phyloP scores from a whole-genome alignment of 2,113 vertebrate genomes.

The Narcine bancroftii region DNA sequence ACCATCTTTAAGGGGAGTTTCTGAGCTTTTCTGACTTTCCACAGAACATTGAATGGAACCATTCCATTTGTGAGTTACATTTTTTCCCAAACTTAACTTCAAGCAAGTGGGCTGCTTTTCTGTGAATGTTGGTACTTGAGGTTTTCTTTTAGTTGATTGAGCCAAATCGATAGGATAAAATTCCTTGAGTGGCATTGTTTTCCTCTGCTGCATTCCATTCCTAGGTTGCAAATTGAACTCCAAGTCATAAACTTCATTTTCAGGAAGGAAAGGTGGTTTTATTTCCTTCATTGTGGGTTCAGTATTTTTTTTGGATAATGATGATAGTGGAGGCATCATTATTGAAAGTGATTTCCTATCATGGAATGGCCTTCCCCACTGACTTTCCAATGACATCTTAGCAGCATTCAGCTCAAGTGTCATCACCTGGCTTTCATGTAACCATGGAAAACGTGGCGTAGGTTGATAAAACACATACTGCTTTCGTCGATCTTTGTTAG shows the following conservation, averaged over 20 bases:
- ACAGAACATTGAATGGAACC: background rate
- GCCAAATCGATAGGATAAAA: background rate
- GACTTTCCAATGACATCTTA: background rate
- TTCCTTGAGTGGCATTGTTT: background rate
- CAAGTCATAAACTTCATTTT: conserved; percentile 10
- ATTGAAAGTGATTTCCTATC: background rate
- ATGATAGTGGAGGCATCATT: background rate
- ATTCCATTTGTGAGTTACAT: background rate
- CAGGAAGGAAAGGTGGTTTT: background rate
- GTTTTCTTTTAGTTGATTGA: background rate
- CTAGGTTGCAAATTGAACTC: background rate
- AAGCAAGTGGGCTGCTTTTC: background rate
- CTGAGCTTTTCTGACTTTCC: background rate
- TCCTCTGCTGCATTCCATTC: background rate
- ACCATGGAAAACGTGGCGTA: background rate
- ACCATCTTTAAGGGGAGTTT: background rate
- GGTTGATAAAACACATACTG: background rate
- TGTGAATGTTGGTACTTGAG: background rate
- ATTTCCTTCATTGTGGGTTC: background rate
- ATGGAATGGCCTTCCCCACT: background rate
- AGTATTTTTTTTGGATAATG: background rate
- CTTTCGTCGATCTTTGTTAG: background rate
- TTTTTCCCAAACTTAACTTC: background rate
- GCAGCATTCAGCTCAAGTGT: conserved; percentile 11
- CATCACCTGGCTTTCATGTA: background rate